Conservation (phyloP, 1,140 invertebrate genomes). For the Drosophila mojavensis region DNA sequence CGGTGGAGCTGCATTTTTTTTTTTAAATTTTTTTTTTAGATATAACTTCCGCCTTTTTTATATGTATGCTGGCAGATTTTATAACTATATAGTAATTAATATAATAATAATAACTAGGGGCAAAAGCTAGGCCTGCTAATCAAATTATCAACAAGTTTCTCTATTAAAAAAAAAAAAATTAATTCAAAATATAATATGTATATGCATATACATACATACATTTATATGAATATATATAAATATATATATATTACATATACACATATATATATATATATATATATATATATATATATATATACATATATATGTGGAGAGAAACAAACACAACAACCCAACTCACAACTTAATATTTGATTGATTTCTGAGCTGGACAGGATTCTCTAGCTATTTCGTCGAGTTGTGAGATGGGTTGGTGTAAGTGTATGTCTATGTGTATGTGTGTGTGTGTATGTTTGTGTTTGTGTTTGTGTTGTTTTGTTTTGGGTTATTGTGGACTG, state of each 20-base stretch:
- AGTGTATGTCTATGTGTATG: neutral
- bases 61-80: neutral
- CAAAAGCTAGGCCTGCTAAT: constrained; percentile 36
- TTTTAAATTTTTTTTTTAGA: constrained; percentile 1
- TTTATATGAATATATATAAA: constrained; percentile 8
- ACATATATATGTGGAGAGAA: constrained; percentile 1
- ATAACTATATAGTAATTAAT: constrained; percentile 22
- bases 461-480: neutral
- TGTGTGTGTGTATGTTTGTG: neutral
- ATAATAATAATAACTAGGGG: constrained; percentile 63
- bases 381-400: neutral
- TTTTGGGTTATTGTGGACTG: neutral
- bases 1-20: constrained; percentile 21
- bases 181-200: constrained; percentile 18
- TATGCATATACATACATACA: constrained; percentile 3
- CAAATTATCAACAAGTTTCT: constrained; percentile 70
- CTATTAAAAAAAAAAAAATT: constrained; percentile 61
- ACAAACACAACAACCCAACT: constrained; percentile 30
- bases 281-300: too few relatives aligned
- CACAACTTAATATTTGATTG: constrained; percentile 41
- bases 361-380: constrained; percentile 1
- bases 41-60: neutral
- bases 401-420: neutral
- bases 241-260: too few relatives aligned
- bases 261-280: too few relatives aligned